phyloP scores from a whole-genome alignment of 2,888 invertebrate genomes.

The Eurytoma adleriae region DNA sequence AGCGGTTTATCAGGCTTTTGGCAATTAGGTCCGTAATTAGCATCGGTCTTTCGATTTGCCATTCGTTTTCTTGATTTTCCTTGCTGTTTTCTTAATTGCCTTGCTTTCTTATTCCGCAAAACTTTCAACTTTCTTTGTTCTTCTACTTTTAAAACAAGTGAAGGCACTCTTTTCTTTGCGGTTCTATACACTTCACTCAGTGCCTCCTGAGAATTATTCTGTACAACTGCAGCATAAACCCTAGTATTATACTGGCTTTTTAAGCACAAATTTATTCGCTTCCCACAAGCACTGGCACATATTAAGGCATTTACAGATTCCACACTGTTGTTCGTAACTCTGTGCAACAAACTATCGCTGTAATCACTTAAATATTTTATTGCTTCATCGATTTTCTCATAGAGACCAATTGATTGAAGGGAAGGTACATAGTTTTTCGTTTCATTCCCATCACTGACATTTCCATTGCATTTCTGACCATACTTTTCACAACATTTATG shows the following conservation, averaged over 20 bases:
- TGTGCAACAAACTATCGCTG: constrained; percentile 56
- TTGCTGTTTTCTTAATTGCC: not conserved
- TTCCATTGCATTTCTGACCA: constrained; percentile 17
- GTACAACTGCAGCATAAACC: constrained; percentile 11
- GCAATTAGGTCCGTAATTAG: not conserved
- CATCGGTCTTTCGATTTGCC: not conserved
- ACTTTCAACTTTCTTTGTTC: not conserved
- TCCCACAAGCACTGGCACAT: not conserved
- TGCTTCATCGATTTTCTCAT: constrained; percentile 39
- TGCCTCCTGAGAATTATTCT: constrained; percentile 39
- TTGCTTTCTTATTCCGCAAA: not conserved
- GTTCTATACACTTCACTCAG: constrained; percentile 27
- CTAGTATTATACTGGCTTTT: constrained; percentile 15
- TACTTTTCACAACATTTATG: constrained; percentile 32
- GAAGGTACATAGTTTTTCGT: constrained; percentile 18
- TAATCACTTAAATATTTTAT: constrained; percentile 45
- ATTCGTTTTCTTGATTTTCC: not conserved
- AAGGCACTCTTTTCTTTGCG: not conserved
- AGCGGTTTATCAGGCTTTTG: constrained; percentile 8
- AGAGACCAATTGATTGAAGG: constrained; percentile 47
- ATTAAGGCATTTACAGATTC: constrained; percentile 21
- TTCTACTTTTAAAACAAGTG: not conserved
- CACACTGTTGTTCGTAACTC: constrained; percentile 36
- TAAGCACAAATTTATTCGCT: constrained; percentile 14
- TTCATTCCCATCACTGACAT: constrained; percentile 19